Conservation (phyloP, 2,888 invertebrate genomes). For the Autographa pulchrina region DNA sequence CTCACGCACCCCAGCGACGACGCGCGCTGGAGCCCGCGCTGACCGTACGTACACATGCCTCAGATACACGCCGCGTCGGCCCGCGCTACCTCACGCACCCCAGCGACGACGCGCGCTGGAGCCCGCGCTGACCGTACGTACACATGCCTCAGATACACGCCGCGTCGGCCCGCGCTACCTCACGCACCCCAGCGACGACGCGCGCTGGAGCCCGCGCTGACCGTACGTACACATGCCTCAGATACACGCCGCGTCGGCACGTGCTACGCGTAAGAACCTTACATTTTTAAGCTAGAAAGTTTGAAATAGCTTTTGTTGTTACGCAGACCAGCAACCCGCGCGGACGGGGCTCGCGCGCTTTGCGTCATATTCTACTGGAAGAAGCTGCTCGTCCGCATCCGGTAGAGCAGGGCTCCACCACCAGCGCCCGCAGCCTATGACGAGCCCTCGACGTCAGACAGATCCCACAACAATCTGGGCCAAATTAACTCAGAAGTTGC, state of each 20-base stretch:
- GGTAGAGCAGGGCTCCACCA: constrained; percentile 46
- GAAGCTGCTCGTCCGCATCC: constrained; percentile 69
- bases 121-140: constrained; percentile 9
- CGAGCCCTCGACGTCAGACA: background rate
- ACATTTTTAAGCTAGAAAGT: background rate
- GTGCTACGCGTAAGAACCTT: too few relatives aligned
- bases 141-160: background rate
- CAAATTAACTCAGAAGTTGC: background rate
- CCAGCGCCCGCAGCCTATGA: background rate
- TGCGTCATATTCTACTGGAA: constrained; percentile 69
- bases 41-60: too few relatives aligned
- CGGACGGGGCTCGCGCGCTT: constrained; percentile 48
- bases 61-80: too few relatives aligned
- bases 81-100: too few relatives aligned
- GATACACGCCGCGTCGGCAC: too few relatives aligned
- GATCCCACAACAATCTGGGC: background rate
- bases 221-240: too few relatives aligned
- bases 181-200: too few relatives aligned
- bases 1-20: constrained; percentile 1
- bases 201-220: too few relatives aligned
- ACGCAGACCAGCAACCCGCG: constrained; percentile 58
- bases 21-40: too few relatives aligned
- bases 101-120: too few relatives aligned
- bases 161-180: too few relatives aligned
- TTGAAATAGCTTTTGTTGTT: background rate